These are phyloP conservation scores for Galeopsomyia nigrocyanea DNA, from an alignment of 2,888 invertebrate species.

Conservation along the genomic window DNA sequence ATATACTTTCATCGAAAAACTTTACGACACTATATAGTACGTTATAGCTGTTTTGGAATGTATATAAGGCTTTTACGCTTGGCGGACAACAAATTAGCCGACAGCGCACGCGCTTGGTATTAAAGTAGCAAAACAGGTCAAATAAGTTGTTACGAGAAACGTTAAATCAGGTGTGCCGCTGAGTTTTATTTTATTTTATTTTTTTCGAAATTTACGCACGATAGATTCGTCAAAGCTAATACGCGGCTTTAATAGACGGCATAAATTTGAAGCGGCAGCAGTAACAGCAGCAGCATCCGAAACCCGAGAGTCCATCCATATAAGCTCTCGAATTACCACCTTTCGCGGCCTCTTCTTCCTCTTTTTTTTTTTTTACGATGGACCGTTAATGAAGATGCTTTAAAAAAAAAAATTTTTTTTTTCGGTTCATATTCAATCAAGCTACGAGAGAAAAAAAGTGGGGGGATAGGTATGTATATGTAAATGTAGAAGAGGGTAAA, in stretches of 20 bases:
- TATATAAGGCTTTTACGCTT: too few species aligned
- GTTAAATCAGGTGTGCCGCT: background rate
- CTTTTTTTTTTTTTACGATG: constrained; percentile 1
- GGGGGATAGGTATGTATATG: background rate
- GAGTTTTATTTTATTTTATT: too few species aligned
- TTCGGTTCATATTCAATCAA: too few species aligned
- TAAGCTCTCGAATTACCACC: constrained; percentile 32
- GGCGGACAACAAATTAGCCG: background rate
- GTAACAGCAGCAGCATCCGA: constrained; percentile 17
- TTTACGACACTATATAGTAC: constrained; percentile 15
- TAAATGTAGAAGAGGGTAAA: background rate
- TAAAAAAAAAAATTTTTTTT: too few species aligned
- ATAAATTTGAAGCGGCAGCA: constrained; percentile 36
- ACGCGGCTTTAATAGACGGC: constrained; percentile 35
- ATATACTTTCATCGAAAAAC: constrained; percentile 15
- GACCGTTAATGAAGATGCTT: constrained; percentile 23
- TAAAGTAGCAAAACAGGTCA: constrained; percentile 27
- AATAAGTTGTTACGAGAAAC: background rate
- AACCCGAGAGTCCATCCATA: constrained; percentile 42
- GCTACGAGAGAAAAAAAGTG: too few species aligned
- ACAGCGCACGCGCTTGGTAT: constrained; percentile 9
- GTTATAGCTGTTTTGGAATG: too few species aligned
- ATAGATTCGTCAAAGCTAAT: constrained; percentile 39
- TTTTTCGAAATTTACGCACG: background rate
- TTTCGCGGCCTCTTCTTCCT: background rate